Conservation (phyloP, 2,797 vertebrate genomes). For the Meriones psammophilus region DNA sequence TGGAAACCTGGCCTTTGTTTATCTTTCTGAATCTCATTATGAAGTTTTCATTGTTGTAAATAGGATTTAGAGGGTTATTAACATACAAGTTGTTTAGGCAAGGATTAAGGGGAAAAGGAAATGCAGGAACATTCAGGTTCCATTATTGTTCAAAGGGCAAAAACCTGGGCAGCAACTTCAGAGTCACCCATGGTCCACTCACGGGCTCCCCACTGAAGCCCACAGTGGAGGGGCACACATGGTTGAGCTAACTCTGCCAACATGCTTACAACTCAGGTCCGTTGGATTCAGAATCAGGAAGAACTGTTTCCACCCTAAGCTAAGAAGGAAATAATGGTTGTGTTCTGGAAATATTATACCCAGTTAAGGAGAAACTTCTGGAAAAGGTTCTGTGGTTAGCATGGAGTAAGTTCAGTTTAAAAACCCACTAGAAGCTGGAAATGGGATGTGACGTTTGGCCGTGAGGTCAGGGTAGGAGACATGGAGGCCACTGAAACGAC, state of each 20-base stretch:
- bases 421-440: neutral
- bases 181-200: neutral
- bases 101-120: constrained; percentile 18
- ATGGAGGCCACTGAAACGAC: neutral
- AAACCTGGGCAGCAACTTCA: neutral
- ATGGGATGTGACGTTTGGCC: constrained; percentile 16
- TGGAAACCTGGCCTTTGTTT: neutral
- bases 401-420: neutral
- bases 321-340: neutral
- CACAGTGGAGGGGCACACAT: neutral
- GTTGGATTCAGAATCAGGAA: neutral
- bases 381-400: constrained; percentile 2
- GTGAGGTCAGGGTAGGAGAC: neutral
- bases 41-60: constrained; percentile 12
- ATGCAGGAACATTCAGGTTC: neutral
- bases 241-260: neutral
- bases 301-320: neutral
- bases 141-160: neutral
- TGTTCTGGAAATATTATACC: constrained; percentile 42
- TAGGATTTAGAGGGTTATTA: constrained; percentile 51
- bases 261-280: neutral
- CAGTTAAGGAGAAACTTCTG: constrained; percentile 7
- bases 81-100: constrained; percentile 2
- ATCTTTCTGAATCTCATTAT: neutral
- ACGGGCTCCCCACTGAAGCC: neutral